Conservation (phyloP, 1,140 invertebrate genomes). For the Diuraphis noxia region DNA sequence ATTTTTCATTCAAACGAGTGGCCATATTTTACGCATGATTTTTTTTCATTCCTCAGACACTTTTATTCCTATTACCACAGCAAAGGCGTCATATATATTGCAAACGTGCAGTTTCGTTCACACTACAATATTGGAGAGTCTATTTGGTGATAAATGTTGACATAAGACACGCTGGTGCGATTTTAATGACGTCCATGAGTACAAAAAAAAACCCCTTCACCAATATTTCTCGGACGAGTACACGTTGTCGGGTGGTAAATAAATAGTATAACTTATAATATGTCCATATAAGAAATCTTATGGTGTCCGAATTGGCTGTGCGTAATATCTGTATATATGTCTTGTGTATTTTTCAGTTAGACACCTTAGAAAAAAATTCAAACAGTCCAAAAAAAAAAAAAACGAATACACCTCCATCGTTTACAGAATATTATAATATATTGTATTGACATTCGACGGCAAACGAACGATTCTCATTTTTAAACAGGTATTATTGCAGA, state of each 20-base stretch:
- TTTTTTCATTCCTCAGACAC: not conserved
- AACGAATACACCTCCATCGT: not conserved
- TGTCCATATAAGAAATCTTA: not conserved
- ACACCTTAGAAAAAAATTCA: not conserved
- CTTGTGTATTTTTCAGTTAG: not conserved
- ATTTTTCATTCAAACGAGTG: not conserved
- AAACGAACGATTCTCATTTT: not conserved
- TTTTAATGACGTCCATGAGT: not conserved
- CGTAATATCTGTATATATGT: not conserved
- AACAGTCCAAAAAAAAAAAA: not conserved
- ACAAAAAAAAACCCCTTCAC: not conserved
- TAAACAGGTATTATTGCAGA: not conserved
- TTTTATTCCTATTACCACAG: not conserved
- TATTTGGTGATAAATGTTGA: slow-evolving; percentile 21
- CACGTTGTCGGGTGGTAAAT: not conserved
- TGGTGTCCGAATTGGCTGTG: not conserved
- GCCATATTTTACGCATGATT: slow-evolving; percentile 9
- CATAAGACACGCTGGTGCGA: not conserved
- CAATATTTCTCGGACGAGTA: not conserved
- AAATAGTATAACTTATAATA: slow-evolving; percentile 11
- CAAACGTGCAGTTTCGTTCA: not conserved
- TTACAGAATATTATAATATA: too few species aligned
- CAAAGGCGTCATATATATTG: not conserved
- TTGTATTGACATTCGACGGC: not conserved
- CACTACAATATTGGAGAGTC: not conserved